These are phyloP conservation scores for Haliaeetus leucogaster DNA, from an alignment of 2,113 vertebrate species.

Conservation along the genomic window DNA sequence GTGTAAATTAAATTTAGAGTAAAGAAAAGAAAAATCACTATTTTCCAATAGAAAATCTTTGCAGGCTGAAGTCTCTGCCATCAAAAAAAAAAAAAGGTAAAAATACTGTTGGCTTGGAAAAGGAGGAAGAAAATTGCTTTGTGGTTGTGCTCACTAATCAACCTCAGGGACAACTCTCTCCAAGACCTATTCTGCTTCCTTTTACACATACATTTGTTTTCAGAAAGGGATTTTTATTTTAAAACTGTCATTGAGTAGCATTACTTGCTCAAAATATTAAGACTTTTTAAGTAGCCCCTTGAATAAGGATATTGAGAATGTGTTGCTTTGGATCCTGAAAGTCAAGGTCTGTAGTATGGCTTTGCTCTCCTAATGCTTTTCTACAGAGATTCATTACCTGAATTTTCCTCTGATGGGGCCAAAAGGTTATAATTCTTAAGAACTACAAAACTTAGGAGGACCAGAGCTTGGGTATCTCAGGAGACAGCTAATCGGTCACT, in stretches of 20 bases:
- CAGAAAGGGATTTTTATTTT: neutral
- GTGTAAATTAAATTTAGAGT: neutral
- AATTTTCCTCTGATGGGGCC: neutral
- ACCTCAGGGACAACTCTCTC: neutral
- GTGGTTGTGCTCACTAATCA: neutral
- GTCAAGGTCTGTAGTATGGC: neutral
- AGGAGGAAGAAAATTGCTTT: neutral
- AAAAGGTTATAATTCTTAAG: neutral
- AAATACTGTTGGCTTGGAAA: neutral
- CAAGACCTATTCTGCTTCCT: neutral
- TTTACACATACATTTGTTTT: neutral
- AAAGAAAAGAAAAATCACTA: neutral
- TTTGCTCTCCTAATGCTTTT: neutral
- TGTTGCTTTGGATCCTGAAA: neutral
- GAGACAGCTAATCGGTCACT: neutral
- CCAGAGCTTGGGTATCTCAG: neutral
- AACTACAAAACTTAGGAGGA: neutral
- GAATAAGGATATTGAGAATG: neutral
- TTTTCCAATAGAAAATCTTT: neutral
- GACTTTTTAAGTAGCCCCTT: neutral
- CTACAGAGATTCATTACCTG: neutral
- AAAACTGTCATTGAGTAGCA: neutral
- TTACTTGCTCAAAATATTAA: neutral
- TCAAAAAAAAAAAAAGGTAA: neutral
- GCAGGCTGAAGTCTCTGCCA: neutral